These are phyloP conservation scores for Yponomeuta plumbellus DNA, from an alignment of 2,888 invertebrate species.

Conservation along the genomic window DNA sequence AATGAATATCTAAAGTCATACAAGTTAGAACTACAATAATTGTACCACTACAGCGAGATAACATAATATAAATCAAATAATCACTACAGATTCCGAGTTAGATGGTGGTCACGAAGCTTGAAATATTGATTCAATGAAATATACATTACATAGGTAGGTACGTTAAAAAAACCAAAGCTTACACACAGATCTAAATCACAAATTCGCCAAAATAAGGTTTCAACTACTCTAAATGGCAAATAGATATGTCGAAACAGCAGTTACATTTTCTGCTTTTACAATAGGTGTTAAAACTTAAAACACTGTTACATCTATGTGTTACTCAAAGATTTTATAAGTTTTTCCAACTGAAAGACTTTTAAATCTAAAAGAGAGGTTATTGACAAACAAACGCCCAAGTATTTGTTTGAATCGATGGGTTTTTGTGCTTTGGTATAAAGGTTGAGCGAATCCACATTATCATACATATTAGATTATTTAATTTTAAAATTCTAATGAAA, in stretches of 20 bases:
- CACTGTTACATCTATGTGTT: conserved; percentile 38
- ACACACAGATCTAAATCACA: conserved; percentile 16
- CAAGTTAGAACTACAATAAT: not conserved
- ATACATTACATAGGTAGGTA: not conserved
- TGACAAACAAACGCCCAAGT: conserved; percentile 60
- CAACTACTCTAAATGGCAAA: conserved; percentile 52
- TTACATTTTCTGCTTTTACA: conserved; percentile 18
- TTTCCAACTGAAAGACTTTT: conserved; percentile 72
- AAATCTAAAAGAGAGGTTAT: conserved; percentile 66
- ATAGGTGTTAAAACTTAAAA: conserved; percentile 33
- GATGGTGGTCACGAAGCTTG: not conserved
- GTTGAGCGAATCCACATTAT: conserved; percentile 73
- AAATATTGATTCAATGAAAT: not conserved
- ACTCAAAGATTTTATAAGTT: conserved; percentile 67
- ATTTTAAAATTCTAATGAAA: conserved; percentile 70
- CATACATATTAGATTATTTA: conserved; percentile 32
- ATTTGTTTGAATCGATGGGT: conserved; percentile 72
- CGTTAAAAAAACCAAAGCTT: not conserved
- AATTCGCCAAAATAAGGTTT: conserved; percentile 8
- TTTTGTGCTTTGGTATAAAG: conserved; percentile 76
- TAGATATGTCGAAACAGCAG: conserved; percentile 44
- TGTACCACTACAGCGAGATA: not conserved
- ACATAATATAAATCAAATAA: not conserved
- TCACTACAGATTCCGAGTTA: not conserved
- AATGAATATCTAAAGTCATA: not conserved